These are phyloP conservation scores for Lanius ludovicianus DNA, from an alignment of 2,113 vertebrate genomes.

Conservation along the genomic window DNA sequence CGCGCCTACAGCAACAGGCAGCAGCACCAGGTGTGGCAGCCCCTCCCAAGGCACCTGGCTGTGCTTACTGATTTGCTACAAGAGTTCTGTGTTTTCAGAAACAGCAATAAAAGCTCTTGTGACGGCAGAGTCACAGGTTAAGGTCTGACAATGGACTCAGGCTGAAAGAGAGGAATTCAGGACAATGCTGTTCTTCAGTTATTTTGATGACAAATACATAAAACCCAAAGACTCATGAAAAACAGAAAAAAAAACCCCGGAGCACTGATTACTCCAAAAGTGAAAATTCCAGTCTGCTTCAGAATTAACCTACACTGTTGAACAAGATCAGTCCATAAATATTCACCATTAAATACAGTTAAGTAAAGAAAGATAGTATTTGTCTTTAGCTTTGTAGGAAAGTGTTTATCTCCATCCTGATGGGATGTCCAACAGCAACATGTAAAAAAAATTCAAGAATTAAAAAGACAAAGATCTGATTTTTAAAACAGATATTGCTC, in stretches of 20 bases:
- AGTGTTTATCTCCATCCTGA: background rate
- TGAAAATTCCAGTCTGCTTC: background rate
- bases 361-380: background rate
- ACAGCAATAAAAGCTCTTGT: background rate
- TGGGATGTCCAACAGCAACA: background rate
- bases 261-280: background rate
- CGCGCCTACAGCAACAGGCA: background rate
- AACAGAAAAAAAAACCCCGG: rapidly evolving
- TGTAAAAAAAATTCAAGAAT: background rate
- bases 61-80: background rate
- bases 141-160: background rate
- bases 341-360: background rate
- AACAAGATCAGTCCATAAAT: background rate
- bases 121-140: background rate
- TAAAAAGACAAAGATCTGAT: background rate
- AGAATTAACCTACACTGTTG: background rate
- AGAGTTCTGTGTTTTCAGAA: background rate
- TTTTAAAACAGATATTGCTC: background rate
- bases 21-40: background rate
- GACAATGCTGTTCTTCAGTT: background rate
- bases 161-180: background rate
- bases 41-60: background rate
- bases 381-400: background rate
- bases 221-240: background rate
- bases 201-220: background rate